These are phyloP conservation scores for Sceliomorpha sp. DNA, from an alignment of 2,888 invertebrate genomes.

Conservation along the genomic window DNA sequence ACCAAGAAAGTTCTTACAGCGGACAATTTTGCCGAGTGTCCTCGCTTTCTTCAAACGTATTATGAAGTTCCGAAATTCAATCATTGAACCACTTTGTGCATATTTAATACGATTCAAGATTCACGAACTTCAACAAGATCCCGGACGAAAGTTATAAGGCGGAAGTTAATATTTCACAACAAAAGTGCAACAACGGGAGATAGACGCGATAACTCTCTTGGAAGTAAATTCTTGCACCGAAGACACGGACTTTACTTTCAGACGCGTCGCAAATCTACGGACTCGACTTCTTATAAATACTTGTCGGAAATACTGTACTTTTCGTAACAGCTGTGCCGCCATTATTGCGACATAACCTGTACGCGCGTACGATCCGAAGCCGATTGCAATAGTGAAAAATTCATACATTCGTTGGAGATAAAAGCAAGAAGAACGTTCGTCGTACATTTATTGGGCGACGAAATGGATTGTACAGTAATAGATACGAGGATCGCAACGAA, in stretches of 20 bases:
- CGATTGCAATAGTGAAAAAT: slow-evolving; percentile 21
- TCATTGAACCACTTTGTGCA: background rate
- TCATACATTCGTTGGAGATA: slow-evolving; percentile 12
- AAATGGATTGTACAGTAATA: too few species aligned
- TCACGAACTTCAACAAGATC: slow-evolving; percentile 20
- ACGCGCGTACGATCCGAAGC: slow-evolving; percentile 23
- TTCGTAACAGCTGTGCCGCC: slow-evolving; percentile 16
- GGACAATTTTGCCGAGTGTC: too few species aligned
- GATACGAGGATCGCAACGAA: too few species aligned
- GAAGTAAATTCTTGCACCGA: slow-evolving; percentile 44
- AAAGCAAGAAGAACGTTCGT: slow-evolving; percentile 13
- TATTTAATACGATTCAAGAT: slow-evolving; percentile 10
- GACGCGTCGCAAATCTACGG: slow-evolving; percentile 35
- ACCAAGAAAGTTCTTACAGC: too few species aligned
- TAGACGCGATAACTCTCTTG: slow-evolving; percentile 20
- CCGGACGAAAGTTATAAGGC: slow-evolving; percentile 18
- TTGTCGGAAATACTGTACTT: slow-evolving; percentile 32
- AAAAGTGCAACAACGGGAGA: slow-evolving; percentile 26
- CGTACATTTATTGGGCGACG: too few species aligned
- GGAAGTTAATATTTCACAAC: slow-evolving; percentile 36
- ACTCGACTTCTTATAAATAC: slow-evolving; percentile 42
- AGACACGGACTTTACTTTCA: slow-evolving; percentile 46
- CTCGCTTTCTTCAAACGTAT: background rate
- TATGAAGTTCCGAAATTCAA: slow-evolving; percentile 5
- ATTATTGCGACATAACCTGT: slow-evolving; percentile 14